These are phyloP conservation scores for Psephotus haematonotus DNA, from an alignment of 2,113 vertebrate species.

Conservation along the genomic window DNA sequence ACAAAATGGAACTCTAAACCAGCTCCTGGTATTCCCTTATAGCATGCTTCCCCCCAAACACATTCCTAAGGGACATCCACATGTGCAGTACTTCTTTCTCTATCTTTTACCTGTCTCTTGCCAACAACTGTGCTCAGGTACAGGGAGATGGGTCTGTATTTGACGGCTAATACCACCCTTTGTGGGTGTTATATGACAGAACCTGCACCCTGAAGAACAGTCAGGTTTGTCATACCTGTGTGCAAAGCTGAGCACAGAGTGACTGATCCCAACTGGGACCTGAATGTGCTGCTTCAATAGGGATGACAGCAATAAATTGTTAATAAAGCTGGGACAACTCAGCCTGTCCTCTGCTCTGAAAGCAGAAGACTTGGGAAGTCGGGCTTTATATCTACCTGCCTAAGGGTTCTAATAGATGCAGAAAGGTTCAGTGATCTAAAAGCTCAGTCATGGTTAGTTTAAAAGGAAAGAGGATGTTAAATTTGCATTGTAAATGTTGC, in stretches of 20 bases:
- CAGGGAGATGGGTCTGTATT: not conserved
- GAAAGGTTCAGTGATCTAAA: not conserved
- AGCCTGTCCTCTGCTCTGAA: not conserved
- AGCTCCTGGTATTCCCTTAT: fast-evolving
- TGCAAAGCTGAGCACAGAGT: not conserved
- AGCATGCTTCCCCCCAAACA: fast-evolving
- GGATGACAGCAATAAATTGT: not conserved
- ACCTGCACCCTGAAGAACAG: fast-evolving
- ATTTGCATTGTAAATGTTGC: not conserved
- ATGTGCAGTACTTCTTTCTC: not conserved
- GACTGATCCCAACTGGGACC: not conserved
- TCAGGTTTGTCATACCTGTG: fast-evolving
- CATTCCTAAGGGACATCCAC: not conserved
- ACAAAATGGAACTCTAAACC: not conserved
- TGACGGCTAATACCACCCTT: not conserved
- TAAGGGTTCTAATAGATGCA: not conserved
- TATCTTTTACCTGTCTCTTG: too few species aligned
- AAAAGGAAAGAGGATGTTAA: not conserved
- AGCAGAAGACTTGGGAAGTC: not conserved
- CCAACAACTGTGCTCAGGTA: not conserved
- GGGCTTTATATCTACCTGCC: not conserved
- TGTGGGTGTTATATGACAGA: not conserved
- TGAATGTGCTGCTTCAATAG: fast-evolving
- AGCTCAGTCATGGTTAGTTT: not conserved
- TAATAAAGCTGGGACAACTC: not conserved